Evolutionary conservation across 2,113 vertebrate species (phyloP).

Genomic region (Amblyornis subalaris): DNA sequence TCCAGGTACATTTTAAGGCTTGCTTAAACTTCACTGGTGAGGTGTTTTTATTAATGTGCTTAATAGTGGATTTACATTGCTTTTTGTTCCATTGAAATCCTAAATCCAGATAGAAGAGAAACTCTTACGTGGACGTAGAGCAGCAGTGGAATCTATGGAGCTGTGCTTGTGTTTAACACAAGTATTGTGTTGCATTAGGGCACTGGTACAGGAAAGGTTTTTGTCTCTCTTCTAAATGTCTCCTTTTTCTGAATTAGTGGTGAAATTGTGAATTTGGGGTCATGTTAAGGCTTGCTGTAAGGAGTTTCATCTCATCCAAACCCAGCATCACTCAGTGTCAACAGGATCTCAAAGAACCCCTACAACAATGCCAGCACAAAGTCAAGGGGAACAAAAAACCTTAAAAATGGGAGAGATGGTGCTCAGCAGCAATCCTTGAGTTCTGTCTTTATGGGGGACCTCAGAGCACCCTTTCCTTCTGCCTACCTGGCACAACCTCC

Average conservation of each 20-base stretch:
- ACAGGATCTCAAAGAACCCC: not conserved
- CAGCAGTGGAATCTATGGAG: not conserved
- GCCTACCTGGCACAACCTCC: slow-evolving; percentile 14
- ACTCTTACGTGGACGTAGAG: not conserved
- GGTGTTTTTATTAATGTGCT: not conserved
- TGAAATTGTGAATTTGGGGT: not conserved
- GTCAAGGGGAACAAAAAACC: not conserved
- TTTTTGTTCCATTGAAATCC: not conserved
- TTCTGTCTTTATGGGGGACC: not conserved
- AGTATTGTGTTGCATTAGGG: not conserved
- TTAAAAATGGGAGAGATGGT: not conserved
- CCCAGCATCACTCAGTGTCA: not conserved
- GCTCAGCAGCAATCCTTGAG: not conserved
- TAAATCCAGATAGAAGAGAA: not conserved
- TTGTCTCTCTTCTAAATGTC: not conserved
- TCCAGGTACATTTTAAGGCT: slow-evolving; percentile 32
- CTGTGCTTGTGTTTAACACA: not conserved
- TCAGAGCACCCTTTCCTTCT: slow-evolving; percentile 9
- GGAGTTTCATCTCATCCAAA: not conserved
- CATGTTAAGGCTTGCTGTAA: not conserved
- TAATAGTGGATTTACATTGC: not conserved
- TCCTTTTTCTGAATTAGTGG: not conserved
- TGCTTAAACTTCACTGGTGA: not conserved
- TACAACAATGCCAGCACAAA: not conserved
- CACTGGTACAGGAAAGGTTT: not conserved